Base-by-base conservation (phyloP, 2,113 vertebrate genomes). In the Macrotus californicus region DNA sequence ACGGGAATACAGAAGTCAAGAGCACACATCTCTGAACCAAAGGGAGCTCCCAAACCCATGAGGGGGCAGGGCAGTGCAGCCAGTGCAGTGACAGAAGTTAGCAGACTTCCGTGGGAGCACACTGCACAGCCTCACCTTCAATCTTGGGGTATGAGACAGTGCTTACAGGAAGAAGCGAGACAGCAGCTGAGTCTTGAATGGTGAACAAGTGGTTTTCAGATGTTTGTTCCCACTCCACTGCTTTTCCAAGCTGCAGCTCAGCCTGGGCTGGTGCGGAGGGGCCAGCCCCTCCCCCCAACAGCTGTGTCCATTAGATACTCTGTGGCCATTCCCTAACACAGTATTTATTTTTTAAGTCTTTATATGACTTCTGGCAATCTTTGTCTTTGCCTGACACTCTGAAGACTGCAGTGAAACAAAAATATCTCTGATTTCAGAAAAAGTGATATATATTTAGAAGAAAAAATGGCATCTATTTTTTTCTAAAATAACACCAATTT, bases 361-460 rank as follows among this genome's bases (percentile, higher is more conserved):
- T 67, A 48, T 5, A 11, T 70, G 46, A 48, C 34, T 76, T 67
- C 61, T 93, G 79, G 41, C 31, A 87, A 14, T 72, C 50, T 88
- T 48, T 75, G 59, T 59, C 19, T 88, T 56, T 89, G 19, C 14
- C 43, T 24, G 41, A 91, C 24, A 48, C 64, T 79, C 80, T 72
- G 59, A 95, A 91, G 41, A 89, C 39, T 52, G 41, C 7, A 59
- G 73, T 64, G 50, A 83, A 83, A 95, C 59, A 84, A 90, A 96
- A 95, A 76, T 76, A 92, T 22, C 50, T 70, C 39, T 73, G 50
- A 93, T 88, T 97, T 94, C 41, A 82, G 79, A 76, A 82, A 54
- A 75, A 19, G 5, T 87, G 43, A 46, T 43, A n/a, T 5, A 87
- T 21, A 48, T 87, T 84, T 8, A 4, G n/a, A 96, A 84, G 34